These are phyloP conservation scores for Drosophila orena DNA, from an alignment of 1,140 invertebrate genomes.

Conservation along the genomic window DNA sequence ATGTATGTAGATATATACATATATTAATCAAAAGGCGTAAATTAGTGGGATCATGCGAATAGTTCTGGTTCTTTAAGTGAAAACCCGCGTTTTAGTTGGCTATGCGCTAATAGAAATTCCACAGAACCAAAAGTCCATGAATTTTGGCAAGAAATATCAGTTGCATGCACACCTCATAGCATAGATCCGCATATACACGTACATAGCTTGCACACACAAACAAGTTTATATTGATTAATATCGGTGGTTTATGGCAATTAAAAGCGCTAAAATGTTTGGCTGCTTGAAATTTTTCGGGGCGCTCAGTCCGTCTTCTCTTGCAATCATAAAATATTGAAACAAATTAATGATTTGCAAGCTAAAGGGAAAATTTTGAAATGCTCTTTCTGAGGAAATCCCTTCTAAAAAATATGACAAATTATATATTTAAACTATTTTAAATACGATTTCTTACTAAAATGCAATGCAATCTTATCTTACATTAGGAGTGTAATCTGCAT, in stretches of 20 bases:
- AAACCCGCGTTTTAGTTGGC: conserved; percentile 9
- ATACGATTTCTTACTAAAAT: neutral
- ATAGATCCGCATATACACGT: conserved; percentile 16
- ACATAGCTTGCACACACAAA: neutral
- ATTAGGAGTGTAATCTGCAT: no score
- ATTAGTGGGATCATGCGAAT: conserved; percentile 38
- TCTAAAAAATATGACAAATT: neutral
- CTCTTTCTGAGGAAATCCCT: conserved; percentile 4
- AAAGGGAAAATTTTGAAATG: conserved; percentile 5
- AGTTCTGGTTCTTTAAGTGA: conserved; percentile 7
- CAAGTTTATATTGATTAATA: neutral
- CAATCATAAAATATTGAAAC: conserved; percentile 54
- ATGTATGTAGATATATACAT: no score
- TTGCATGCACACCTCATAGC: conserved; percentile 31
- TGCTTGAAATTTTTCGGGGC: conserved; percentile 70
- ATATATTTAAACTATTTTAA: neutral
- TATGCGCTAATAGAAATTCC: conserved; percentile 64
- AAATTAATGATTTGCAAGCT: neutral
- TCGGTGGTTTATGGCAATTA: conserved; percentile 65
- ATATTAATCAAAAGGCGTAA: conserved; percentile 9
- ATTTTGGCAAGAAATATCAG: conserved; percentile 8
- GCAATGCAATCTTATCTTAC: no score
- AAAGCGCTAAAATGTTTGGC: conserved; percentile 79
- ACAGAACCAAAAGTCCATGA: conserved; percentile 27
- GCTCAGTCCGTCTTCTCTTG: conserved; percentile 37